Conservation (phyloP, 1,140 invertebrate species). For the Macrotrachela quadricornifera region DNA sequence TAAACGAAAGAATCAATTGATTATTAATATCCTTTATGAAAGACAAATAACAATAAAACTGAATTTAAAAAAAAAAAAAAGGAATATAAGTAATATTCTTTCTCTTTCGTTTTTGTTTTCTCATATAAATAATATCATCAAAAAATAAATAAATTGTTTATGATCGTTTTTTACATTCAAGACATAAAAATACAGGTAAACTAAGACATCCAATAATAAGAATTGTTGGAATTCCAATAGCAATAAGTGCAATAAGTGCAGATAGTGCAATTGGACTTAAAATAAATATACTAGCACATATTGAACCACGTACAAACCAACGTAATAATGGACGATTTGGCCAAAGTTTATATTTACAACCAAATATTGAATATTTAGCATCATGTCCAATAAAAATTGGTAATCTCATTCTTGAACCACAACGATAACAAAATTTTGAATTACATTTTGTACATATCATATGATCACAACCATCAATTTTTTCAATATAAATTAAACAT, state of each 20-base stretch:
- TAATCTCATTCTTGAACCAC: too few relatives aligned
- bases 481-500: slow-evolving; percentile 32
- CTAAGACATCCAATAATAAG: not conserved
- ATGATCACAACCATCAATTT: slow-evolving; percentile 30
- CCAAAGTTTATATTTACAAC: slow-evolving; percentile 28
- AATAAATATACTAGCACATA: slow-evolving; percentile 27
- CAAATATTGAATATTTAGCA: slow-evolving; percentile 26
- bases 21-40: too few relatives aligned
- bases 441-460: slow-evolving; percentile 22
- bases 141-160: too few relatives aligned
- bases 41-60: too few relatives aligned
- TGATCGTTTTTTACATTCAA: too few relatives aligned
- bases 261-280: slow-evolving; percentile 18
- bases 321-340: slow-evolving; percentile 24
- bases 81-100: too few relatives aligned
- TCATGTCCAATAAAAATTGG: slow-evolving; percentile 23
- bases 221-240: not conserved
- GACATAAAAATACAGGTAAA: not conserved
- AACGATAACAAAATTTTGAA: slow-evolving; percentile 18
- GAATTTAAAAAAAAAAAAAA: too few relatives aligned
- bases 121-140: too few relatives aligned
- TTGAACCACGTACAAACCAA: slow-evolving; percentile 23
- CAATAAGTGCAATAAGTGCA: slow-evolving; percentile 12
- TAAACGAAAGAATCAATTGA: too few relatives aligned
- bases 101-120: too few relatives aligned